Base-by-base conservation (phyloP, 2,888 invertebrate species). In the Melanotus villosus region DNA sequence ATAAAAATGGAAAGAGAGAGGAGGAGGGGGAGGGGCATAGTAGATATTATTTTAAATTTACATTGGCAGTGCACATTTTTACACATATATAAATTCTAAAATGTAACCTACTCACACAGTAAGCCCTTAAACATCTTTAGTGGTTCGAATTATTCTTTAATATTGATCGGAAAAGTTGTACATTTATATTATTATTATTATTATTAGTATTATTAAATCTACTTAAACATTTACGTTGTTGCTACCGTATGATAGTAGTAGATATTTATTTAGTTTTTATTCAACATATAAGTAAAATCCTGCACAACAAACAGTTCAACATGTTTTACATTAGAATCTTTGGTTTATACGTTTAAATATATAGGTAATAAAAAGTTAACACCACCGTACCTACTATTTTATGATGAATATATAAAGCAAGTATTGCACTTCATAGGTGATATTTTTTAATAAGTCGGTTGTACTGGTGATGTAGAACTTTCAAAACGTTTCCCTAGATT, bases 51-150 rank as follows among this genome's bases (percentile, higher is more conserved):
- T 63, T 72, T 74, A 74, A 76, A 73, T 77, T 79, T 73, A 76
- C 74, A 76, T 70, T 80, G 80, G 80, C 80, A 80, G 80, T 80
- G 80, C 80, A 79, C 71, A 76, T 73, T 75, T 75, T 75, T 75
- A 79, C 76, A 78, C 71, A 77, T 71, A 74, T 73, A 74, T 74
- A 71, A 65, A 70, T 72, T 76, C 73, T 71, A 74, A 68, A 57
- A 63, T 75, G 14, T 60, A 58, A 58, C 45, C 64, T 64, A 67
- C 41, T 58, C 58, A 60, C 65, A 69, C 69, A 69, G 45, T 74
- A 71, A 74, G 71, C 72, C 71, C 65, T 76, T 69, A 70, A 64
- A 75, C 67, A 73, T 74, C 63, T 62, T 71, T 68, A 69, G 57
- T 60, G 52, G 43, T 65, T 69, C 32, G 45, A 65, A 69, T 65